Evolutionary conservation across 2,888 invertebrate genomes (phyloP), one percentile per base, ranked within the genome.

Genomic region (Epinotia demarniana): DNA sequence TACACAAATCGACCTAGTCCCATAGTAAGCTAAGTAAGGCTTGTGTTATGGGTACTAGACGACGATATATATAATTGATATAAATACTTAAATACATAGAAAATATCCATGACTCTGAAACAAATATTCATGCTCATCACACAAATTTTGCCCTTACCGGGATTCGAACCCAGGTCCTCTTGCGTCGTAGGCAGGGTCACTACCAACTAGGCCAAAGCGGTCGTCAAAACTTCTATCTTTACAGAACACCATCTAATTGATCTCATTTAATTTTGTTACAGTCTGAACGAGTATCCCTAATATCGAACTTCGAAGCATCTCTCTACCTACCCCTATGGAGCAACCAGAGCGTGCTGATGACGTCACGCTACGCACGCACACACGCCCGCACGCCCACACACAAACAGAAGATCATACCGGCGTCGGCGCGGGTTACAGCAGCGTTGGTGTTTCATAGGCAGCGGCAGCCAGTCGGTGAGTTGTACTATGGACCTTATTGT

Each of bases 371-470:
- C 71, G 76, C 69, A 71, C 70, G 73, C 77, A 64, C 75, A 60
- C 70, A 68, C 58, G 73, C 72, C 55, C 77, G 77, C 64, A 71
- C 79, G 70, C 77, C 72, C 71, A 16, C 77, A 55, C 49, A 76
- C 55, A 61, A 53, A 27, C 73, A 67, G 66, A 49, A 16, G n/a
- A 63, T 76, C 23, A 43, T 83, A 18, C 60, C 74, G 19, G 78
- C 85, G 64, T 73, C 77, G 74, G 81, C 83, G 53, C 82, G 95
- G 55, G 96, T 96, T 16, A 95, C 95, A 83, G 95, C 96, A 82
- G 95, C 96, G 80, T 95, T 96, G 79, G 95, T 97, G 66, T 97
- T 96, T 89, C 98, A 98, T 91, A 94, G 96, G 73, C 97, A 96
- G 87, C 92, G 96, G 74, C 98, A 98, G 89, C 98, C 98, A 96